phyloP scores from a whole-genome alignment of 2,113 vertebrate genomes.

The Microtus pennsylvanicus region DNA sequence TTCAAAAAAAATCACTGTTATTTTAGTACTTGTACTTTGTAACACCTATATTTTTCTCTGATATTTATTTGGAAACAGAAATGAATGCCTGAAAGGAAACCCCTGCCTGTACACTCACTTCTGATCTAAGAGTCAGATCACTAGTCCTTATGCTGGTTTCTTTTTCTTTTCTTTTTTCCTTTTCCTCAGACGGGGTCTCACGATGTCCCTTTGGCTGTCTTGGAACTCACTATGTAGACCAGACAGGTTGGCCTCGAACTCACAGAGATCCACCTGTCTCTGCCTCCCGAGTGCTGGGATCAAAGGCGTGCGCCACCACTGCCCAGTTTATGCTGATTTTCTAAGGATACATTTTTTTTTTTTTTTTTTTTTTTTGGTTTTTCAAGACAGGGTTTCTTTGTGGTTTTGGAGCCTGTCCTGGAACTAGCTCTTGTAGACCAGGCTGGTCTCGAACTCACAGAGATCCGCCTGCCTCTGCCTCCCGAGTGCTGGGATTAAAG shows the following conservation, averaged over 20 bases:
- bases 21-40: conserved; percentile 18
- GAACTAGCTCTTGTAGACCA: no score
- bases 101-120: neutral
- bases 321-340: neutral
- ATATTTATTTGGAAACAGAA: conserved; percentile 35
- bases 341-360: neutral
- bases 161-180: neutral
- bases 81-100: neutral
- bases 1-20: conserved; percentile 1
- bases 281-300: neutral
- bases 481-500: neutral
- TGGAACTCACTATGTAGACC: neutral
- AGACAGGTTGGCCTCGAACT: neutral
- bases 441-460: neutral
- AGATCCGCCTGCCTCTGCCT: neutral
- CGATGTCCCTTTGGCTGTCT: no score
- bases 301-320: neutral
- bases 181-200: neutral
- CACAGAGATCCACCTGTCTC: neutral
- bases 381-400: no score
- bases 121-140: neutral
- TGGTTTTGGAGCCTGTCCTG: no score
- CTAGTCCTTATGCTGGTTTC: neutral
- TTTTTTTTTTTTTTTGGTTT: no score
- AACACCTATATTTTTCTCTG: conserved; percentile 10